Conservation (phyloP, 2,797 vertebrate species). For the Acropternis orthonyx region DNA sequence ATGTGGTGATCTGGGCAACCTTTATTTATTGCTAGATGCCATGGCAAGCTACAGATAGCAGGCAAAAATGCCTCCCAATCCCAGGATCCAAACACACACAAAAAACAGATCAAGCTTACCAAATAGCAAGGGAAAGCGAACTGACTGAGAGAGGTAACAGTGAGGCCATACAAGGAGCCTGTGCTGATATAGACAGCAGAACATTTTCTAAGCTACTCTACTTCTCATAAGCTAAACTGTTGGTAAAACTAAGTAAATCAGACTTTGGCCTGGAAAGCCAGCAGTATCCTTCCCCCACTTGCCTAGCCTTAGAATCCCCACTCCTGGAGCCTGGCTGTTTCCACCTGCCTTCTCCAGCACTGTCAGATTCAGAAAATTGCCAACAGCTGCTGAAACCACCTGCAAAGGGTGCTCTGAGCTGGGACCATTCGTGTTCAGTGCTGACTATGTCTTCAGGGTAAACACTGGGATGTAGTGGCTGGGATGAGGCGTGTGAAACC, state of each 20-base stretch:
- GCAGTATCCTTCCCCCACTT: background rate
- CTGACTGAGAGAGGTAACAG: background rate
- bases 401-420: background rate
- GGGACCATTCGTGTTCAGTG: background rate
- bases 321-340: background rate
- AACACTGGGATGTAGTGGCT: background rate
- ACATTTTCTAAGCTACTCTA: background rate
- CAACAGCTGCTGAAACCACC: background rate
- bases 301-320: background rate
- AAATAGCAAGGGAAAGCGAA: background rate
- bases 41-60: background rate
- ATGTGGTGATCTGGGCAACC: background rate
- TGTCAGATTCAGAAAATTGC: background rate
- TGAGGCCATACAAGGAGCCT: background rate
- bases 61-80: background rate
- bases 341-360: background rate
- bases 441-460: background rate
- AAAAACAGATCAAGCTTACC: background rate
- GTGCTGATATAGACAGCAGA: background rate
- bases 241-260: background rate
- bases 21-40: background rate
- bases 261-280: background rate
- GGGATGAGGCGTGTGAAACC: fast-evolving
- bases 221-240: background rate
- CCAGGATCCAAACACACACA: background rate